Evolutionary conservation across 1,140 invertebrate genomes (phyloP), one percentile per base, ranked within the genome.

Genomic region (Drepana arcuata): DNA sequence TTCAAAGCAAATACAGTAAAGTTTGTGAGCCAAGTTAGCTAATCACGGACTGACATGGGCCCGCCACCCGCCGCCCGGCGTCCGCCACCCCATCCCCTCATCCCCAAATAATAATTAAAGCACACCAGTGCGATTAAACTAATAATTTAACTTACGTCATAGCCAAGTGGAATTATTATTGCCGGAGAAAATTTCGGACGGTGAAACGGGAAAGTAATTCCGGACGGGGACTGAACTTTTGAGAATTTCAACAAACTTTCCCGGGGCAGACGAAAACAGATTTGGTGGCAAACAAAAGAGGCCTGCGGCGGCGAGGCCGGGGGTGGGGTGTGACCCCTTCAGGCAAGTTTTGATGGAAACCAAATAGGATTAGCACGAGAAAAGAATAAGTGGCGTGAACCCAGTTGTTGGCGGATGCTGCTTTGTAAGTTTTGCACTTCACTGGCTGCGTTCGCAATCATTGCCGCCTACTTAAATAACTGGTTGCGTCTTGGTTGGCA

Each of bases 61-160:
- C 43, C 36, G 16, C 34, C 31, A 35, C 34, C 16, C 4, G 24
- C 24, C 24, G 10, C 24, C 4, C 10, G n/a, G 38, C 33, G 16
- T 18, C 43, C 47, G 15, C 32, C 41, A 32, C 51, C 40, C 36
- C 41, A 30, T 40, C 18, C 24, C 1, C 7, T 18, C 9, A 13
- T 10, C 15, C 15, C 25, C 26, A 30, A 16, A 24, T 51, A 49
- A 65, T 69, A 74, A 81, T 78, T 77, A 69, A 70, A 67, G 52
- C 55, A 45, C 51, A 52, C 64, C 66, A 73, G 56, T 67, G 38
- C 61, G 72, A 77, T 77, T 75, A 73, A 75, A 78, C 69, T 74
- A 78, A 81, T 77, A 77, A 75, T 68, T 80, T 73, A 77, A 81
- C 67, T 81, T 78, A 72, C 64, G 60, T 73, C 71, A 69, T 72